Evolutionary conservation across 2,797 vertebrate species (phyloP).

Genomic region (Karalla daura): DNA sequence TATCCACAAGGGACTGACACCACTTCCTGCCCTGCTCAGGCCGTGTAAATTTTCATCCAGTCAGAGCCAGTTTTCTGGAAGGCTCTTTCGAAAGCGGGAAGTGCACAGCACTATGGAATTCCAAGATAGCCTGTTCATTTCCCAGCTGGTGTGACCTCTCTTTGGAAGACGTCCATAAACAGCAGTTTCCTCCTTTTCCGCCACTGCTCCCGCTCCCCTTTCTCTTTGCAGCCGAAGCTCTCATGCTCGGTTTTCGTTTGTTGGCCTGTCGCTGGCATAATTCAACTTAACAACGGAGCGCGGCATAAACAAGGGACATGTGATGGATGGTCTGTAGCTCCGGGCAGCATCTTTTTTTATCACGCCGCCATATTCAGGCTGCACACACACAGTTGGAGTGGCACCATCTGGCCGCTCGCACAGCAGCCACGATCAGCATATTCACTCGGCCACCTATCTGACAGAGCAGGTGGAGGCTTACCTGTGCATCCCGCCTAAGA

Average conservation of each 20-base stretch:
- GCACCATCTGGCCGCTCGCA: conserved; percentile 62
- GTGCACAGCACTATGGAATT: conserved; percentile 46
- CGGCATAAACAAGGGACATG: neutral
- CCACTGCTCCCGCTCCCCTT: neutral
- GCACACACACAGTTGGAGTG: conserved; percentile 40
- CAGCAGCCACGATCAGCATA: conserved; percentile 59
- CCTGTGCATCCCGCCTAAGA: conserved; percentile 64
- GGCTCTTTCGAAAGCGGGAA: conserved; percentile 39
- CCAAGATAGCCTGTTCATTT: conserved; percentile 46
- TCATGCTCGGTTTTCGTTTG: conserved; percentile 8
- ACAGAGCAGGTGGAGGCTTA: conserved; percentile 65
- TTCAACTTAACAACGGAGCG: neutral
- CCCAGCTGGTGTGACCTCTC: conserved; percentile 41
- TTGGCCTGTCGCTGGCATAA: neutral
- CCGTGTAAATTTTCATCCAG: neutral
- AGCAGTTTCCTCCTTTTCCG: neutral
- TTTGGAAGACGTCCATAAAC: conserved; percentile 52
- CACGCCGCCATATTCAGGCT: too few species aligned
- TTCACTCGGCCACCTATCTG: conserved; percentile 56
- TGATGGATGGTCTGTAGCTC: neutral
- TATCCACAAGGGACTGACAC: neutral
- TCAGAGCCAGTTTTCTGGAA: conserved; percentile 52
- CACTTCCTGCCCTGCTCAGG: conserved; percentile 44
- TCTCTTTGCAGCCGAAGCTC: neutral
- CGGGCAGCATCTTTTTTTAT: neutral